Percentiles rank a stretch among this genome's conserved stretches.
phyloP scores from a whole-genome alignment of 2,888 invertebrate species.

The Ptilodon capucinus region DNA sequence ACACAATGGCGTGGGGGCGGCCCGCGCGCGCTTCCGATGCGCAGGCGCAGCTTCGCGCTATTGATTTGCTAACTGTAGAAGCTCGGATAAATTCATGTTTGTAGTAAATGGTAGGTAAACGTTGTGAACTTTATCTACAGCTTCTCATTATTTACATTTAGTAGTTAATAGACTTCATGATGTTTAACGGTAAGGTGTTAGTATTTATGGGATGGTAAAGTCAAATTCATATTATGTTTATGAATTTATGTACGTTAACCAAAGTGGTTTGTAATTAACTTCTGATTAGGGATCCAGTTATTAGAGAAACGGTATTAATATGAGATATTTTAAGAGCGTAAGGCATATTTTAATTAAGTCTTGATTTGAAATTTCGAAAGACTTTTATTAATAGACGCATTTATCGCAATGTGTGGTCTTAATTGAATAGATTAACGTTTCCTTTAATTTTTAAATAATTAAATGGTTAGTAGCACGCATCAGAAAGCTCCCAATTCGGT shows the following conservation, averaged over 20 bases:
- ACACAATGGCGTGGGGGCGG: conserved; percentile 68
- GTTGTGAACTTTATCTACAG: conserved; percentile 39
- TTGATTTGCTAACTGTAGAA: conserved; percentile 48
- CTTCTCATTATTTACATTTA: neutral
- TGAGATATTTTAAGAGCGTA: neutral
- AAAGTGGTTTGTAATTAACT: neutral
- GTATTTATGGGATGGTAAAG: neutral
- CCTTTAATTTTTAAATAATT: conserved; percentile 19
- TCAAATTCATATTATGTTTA: neutral
- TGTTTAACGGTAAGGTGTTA: neutral
- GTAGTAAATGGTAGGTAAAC: conserved; percentile 27
- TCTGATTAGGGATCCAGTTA: neutral
- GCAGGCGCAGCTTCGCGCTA: conserved; percentile 27
- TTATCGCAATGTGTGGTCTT: conserved; percentile 14
- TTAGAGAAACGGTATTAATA: neutral
- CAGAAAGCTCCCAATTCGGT: conserved; percentile 4
- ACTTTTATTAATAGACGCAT: conserved; percentile 4
- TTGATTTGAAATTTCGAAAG: neutral
- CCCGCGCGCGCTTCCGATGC: conserved; percentile 29
- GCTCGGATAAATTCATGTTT: conserved; percentile 55
- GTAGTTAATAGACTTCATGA: neutral
- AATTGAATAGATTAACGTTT: conserved; percentile 23
- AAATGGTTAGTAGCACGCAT: neutral
- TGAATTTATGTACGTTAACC: neutral
- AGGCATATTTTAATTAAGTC: neutral